A percentile compares a stretch with the other conserved stretches of the same genome.
Conservation (phyloP, 2,113 vertebrate genomes). For the Crocuta crocuta region DNA sequence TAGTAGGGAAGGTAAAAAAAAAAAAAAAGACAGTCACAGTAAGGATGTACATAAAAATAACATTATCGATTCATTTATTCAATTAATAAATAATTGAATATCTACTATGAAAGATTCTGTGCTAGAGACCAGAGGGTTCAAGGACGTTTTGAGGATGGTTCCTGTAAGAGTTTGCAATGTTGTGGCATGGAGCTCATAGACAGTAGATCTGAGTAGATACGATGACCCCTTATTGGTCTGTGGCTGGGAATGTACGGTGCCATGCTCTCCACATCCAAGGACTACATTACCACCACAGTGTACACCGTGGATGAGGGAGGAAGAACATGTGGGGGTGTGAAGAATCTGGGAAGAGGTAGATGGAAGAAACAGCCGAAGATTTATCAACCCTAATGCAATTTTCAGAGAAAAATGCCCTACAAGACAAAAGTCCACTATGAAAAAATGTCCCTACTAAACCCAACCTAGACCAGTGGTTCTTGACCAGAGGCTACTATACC, state of each 20-base stretch:
- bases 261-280: not conserved
- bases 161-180: not conserved
- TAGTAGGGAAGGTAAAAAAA: not conserved
- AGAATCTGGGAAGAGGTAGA: not conserved
- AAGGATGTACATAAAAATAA: not conserved
- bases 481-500: not conserved
- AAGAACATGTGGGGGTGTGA: accelerated
- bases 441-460: not conserved
- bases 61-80: not conserved
- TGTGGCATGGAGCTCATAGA: accelerated
- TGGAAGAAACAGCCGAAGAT: not conserved
- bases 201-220: accelerated
- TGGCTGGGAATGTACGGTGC: not conserved
- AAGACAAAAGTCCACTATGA: not conserved
- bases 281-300: accelerated
- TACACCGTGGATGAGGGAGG: accelerated
- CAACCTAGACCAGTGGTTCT: not conserved
- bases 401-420: not conserved
- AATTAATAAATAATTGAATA: not conserved
- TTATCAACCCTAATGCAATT: not conserved
- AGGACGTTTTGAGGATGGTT: not conserved
- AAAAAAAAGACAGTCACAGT: too few relatives aligned
- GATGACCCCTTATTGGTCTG: not conserved
- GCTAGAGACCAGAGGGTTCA: not conserved
- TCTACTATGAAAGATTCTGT: not conserved